phyloP scores from a whole-genome alignment of 2,888 invertebrate genomes.

The Bhutanitis thaidina region DNA sequence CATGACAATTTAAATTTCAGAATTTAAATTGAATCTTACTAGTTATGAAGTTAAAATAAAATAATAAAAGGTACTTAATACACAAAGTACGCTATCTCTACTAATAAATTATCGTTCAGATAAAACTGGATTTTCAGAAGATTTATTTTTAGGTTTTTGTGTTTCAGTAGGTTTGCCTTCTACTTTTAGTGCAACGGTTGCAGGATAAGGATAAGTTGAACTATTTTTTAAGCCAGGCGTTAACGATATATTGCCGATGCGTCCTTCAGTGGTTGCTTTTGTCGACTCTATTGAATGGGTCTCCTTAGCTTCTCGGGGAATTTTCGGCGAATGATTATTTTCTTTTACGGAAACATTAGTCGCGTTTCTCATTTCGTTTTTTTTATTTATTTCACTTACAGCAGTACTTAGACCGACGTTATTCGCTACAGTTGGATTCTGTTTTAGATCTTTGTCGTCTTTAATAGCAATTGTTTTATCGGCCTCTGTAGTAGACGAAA shows the following conservation, averaged over 20 bases:
- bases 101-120: too few species aligned
- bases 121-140: too few species aligned
- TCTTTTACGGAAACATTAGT: not conserved
- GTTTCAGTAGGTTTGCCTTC: not conserved
- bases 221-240: not conserved
- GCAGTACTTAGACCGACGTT: constrained; percentile 14
- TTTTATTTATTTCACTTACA: not conserved
- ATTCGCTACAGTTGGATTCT: constrained; percentile 10
- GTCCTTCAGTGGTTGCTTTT: not conserved
- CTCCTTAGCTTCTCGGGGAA: not conserved
- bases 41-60: too few species aligned
- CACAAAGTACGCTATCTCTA: too few species aligned
- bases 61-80: too few species aligned
- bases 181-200: not conserved
- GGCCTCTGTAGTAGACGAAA: constrained; percentile 10
- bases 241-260: not conserved
- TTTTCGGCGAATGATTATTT: not conserved
- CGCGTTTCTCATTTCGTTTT: not conserved
- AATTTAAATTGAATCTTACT: too few species aligned
- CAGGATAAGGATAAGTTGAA: not conserved
- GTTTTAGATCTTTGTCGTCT: not conserved
- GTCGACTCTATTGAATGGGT: not conserved
- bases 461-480: not conserved
- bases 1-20: too few species aligned
- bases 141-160: not conserved